Evolutionary conservation across 2,888 invertebrate species (phyloP), one percentile per base, ranked within the genome.

Genomic region (Parnassius apollo): DNA sequence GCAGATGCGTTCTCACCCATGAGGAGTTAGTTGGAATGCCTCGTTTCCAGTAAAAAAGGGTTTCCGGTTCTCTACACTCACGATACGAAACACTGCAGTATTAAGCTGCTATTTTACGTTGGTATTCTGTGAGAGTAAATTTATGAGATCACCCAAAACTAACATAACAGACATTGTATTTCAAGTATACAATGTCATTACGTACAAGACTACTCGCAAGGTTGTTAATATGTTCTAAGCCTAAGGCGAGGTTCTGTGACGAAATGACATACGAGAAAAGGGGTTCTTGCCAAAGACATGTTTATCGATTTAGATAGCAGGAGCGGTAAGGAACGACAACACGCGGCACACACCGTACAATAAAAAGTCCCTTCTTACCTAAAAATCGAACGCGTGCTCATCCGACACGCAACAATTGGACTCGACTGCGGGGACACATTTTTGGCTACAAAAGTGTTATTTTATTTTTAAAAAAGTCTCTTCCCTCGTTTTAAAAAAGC

Each of bases 361-460:
- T 88, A 91, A 91, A 91, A 91, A 91, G 88, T 86, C 85, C 87
- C 88, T 82, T 83, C 77, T 73, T 73, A 85, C 86, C 85, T 86
- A 86, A 89, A 64, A 90, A 85, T 84, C 79, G 78, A 85, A 85
- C 90, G 90, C 90, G 91, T 91, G 91, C 91, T 87, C 91, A 89
- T 89, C 89, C 83, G 90, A 89, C 88, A 90, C 91, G 91, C 91
- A 91, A 91, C 91, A 91, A 91, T 91, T 91, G 89, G 78, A 89
- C 81, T 80, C 81, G 78, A 83, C 84, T 82, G 83, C 77, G 82
- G 87, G 88, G 89, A 90, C 88, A 86, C 81, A 81, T 85, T 87
- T 89, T 88, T 82, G 75, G 77, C 78, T 83, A 83, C 89, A 91
- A 91, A 90, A 87, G 81, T 76, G 75, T 70, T 76, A 84, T 82